These are phyloP conservation scores for Ceratosolen fusciceps DNA, from an alignment of 1,140 invertebrate genomes.

Conservation along the genomic window DNA sequence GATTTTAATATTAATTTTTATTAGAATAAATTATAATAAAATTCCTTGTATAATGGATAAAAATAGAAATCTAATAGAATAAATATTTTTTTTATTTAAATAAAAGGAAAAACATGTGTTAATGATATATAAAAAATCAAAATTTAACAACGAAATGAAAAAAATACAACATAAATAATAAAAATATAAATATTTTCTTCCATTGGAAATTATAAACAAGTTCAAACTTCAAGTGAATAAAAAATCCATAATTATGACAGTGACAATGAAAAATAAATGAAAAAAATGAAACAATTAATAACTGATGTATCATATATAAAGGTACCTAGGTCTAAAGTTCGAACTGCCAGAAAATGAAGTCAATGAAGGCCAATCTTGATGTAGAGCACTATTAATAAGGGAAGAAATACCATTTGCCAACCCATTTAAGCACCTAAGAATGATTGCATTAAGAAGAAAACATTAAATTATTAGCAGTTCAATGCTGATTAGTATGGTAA, in stretches of 20 bases:
- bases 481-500: conserved; percentile 13
- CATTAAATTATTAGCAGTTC: conserved; percentile 1
- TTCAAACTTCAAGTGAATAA: conserved; percentile 21
- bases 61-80: conserved; percentile 19
- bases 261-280: conserved; percentile 37
- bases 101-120: conserved; percentile 7
- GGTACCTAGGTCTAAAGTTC: conserved; percentile 78
- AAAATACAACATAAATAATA: conserved; percentile 35
- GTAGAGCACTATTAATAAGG: conserved; percentile 78
- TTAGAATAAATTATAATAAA: conserved; percentile 4
- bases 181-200: background rate
- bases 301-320: conserved; percentile 27
- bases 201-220: conserved; percentile 40
- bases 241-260: background rate
- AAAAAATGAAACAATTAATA: conserved; percentile 30
- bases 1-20: conserved; percentile 38
- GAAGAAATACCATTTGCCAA: conserved; percentile 79
- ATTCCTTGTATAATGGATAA: background rate
- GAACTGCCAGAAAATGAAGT: conserved; percentile 73
- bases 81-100: background rate
- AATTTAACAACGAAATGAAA: background rate
- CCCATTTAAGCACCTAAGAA: conserved; percentile 77
- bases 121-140: conserved; percentile 32
- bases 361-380: conserved; percentile 72
- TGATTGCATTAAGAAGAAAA: conserved; percentile 35